phyloP scores from a whole-genome alignment of 2,797 vertebrate genomes.

The Cryptoblepharus egeriae region DNA sequence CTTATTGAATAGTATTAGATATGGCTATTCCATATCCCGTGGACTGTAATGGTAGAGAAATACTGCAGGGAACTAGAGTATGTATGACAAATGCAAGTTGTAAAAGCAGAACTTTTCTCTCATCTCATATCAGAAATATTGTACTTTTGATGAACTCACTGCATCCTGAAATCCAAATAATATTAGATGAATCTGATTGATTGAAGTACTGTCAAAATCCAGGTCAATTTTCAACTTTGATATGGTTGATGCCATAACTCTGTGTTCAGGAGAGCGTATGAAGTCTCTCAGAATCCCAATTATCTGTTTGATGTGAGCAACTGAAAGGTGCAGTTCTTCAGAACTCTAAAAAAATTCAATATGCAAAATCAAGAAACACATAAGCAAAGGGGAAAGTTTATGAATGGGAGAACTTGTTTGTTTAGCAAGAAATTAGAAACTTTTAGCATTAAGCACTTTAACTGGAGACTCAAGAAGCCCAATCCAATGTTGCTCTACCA shows the following conservation, averaged over 20 bases:
- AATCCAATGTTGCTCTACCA: not conserved
- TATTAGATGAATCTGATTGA: slow-evolving; percentile 94
- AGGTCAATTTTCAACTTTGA: slow-evolving; percentile 93
- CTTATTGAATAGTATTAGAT: not conserved
- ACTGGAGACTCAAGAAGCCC: too few species aligned
- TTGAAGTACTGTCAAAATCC: slow-evolving; percentile 92
- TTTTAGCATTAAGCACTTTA: not conserved
- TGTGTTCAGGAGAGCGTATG: slow-evolving; percentile 90
- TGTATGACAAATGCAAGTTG: not conserved
- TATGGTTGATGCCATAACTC: slow-evolving; percentile 93
- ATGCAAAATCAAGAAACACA: not conserved
- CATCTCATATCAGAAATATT: not conserved
- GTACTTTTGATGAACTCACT: slow-evolving; percentile 75
- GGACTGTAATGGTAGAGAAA: not conserved
- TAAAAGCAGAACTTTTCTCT: not conserved
- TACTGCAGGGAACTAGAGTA: not conserved
- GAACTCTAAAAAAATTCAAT: slow-evolving; percentile 79
- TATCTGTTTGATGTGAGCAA: slow-evolving; percentile 93
- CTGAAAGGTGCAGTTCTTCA: slow-evolving; percentile 89
- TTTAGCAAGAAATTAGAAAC: not conserved
- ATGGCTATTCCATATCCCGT: not conserved
- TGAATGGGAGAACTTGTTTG: not conserved
- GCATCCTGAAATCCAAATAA: slow-evolving; percentile 96
- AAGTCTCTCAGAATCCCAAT: slow-evolving; percentile 95
- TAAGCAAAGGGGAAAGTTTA: not conserved